phyloP scores from a whole-genome alignment of 2,797 vertebrate genomes.

The Urophycis tenuis region DNA sequence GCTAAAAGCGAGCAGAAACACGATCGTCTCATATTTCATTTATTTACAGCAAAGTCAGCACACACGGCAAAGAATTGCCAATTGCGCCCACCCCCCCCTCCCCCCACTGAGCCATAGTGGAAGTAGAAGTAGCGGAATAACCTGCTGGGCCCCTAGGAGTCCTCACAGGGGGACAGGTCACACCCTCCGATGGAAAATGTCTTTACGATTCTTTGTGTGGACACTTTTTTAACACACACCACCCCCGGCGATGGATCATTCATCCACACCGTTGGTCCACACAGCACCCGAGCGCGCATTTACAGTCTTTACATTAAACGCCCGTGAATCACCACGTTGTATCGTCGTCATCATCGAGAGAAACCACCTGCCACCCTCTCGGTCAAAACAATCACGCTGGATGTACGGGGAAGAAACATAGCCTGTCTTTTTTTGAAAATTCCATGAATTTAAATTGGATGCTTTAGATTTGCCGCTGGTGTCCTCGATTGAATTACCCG shows the following conservation, averaged over 20 bases:
- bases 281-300: conserved; percentile 6
- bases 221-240: not conserved
- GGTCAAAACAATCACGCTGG: not conserved
- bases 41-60: conserved; percentile 15
- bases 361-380: not conserved
- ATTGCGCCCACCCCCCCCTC: not conserved
- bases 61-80: not conserved
- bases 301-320: conserved; percentile 2
- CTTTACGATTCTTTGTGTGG: not conserved
- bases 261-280: conserved; percentile 1
- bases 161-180: not conserved
- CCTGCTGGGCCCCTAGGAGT: not conserved
- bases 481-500: not conserved
- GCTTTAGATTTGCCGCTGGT: not conserved
- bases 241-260: not conserved
- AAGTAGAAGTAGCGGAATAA: not conserved
- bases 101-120: not conserved
- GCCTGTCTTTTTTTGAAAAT: not conserved
- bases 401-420: not conserved
- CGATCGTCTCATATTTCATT: conserved; percentile 19
- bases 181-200: not conserved
- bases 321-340: not conserved
- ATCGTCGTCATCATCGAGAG: not conserved
- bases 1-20: not conserved
- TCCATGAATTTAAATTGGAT: not conserved